Base-by-base conservation (phyloP, 2,113 vertebrate genomes). In the Pseudorhombus dupliciocellatus region DNA sequence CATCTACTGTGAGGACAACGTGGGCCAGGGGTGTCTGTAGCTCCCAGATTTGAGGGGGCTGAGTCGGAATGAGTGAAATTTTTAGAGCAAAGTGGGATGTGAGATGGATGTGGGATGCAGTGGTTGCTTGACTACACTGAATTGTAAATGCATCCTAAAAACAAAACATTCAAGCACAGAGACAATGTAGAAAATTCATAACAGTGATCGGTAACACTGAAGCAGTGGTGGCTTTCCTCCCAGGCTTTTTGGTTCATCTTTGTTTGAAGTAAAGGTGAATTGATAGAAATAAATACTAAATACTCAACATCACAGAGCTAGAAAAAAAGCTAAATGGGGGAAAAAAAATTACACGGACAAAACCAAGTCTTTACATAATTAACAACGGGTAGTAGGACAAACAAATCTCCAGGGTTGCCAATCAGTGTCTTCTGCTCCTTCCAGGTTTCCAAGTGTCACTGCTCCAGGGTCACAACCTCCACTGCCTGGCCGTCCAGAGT, bases 401-500 rank as follows among this genome's bases (percentile, higher is more conserved):
- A 75, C 73, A 34, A 55, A 81, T 73, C 72, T 79, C 77, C 70
- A 37, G 15, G 68, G 65, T 67, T 64, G 75, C 67, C 44, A 1
- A 24, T 77, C 80, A 75, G 84, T 69, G 82, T 70, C 58, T 80
- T 75, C 82, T 70, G 71, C 69, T 82, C 53, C 28, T 55, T 59
- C 70, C 60, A 57, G 77, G 56, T 37, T 70, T 21, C 5, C 28
- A 30, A 84, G 9, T n/a, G 77, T 96, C 95, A 98, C 90, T 99
- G 96, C 70, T 99, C 97, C 91, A 99, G 74, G 1, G 97, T 99
- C 76, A 99, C 97, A 15, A 98, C 97, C 79, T 99, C 97, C 87
- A 99, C 97, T 0, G 97, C 97, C 79, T 99, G 97, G 54, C 97
- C 97, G 50, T 99, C 97, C 91, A 99, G 90, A 52, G 97, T 99